Evolutionary conservation across 2,113 vertebrate species (phyloP).

Genomic region (Coturnix japonica): DNA sequence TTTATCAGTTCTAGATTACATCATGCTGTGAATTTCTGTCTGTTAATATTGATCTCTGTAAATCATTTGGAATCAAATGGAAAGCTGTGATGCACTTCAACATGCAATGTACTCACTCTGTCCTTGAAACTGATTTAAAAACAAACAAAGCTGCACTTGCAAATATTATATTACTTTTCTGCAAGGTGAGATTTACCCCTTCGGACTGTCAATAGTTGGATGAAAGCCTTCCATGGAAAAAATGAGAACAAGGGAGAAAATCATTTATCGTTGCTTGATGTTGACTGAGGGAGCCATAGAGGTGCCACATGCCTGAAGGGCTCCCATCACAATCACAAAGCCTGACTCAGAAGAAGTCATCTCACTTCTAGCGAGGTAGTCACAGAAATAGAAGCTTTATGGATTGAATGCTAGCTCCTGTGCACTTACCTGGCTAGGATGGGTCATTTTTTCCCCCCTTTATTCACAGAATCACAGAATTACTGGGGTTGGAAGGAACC

Average conservation of each 20-base stretch:
- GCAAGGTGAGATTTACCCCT: background rate
- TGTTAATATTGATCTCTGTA: conserved; percentile 51
- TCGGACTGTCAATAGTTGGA: background rate
- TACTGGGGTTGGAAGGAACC: background rate
- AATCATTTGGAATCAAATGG: conserved; percentile 36
- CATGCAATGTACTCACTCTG: background rate
- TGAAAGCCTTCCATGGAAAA: background rate
- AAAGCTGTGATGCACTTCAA: conserved; percentile 20
- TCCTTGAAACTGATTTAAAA: conserved; percentile 43
- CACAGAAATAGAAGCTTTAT: background rate
- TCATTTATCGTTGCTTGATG: background rate
- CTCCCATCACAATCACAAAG: background rate
- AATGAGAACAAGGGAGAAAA: background rate
- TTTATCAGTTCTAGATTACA: conserved; percentile 39
- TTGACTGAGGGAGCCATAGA: background rate
- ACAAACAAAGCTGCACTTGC: conserved; percentile 8
- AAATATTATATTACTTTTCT: background rate
- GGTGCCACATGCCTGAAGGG: background rate
- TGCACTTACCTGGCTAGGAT: background rate
- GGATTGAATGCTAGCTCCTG: background rate
- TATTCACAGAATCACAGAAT: background rate
- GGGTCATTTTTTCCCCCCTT: background rate
- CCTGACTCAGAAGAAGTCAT: background rate
- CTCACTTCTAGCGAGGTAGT: background rate
- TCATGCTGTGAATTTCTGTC: conserved; percentile 31